These are phyloP conservation scores for Aphaenogaster floridana DNA, from an alignment of 1,140 invertebrate species.

Conservation along the genomic window DNA sequence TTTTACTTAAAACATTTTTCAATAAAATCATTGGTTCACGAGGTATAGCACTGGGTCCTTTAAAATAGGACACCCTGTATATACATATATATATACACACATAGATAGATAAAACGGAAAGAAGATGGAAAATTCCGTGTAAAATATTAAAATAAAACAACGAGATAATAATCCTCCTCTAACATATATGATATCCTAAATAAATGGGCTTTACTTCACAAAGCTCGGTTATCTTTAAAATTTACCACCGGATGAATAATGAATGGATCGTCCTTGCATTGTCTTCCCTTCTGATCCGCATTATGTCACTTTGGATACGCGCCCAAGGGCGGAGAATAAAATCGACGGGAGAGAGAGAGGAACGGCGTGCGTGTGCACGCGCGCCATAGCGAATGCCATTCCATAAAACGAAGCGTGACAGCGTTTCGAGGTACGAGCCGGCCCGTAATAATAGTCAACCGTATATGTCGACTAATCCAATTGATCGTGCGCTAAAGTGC, in stretches of 20 bases:
- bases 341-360: constrained; percentile 39
- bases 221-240: constrained; percentile 45
- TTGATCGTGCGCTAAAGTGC: constrained; percentile 74
- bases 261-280: constrained; percentile 56
- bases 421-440: constrained; percentile 66
- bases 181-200: constrained; percentile 35
- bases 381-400: constrained; percentile 65
- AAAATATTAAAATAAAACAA: constrained; percentile 24
- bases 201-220: constrained; percentile 22
- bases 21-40: no score
- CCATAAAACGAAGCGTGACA: constrained; percentile 76
- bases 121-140: background rate
- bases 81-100: background rate
- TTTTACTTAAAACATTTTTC: no score
- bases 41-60: no score
- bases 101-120: background rate
- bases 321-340: constrained; percentile 65
- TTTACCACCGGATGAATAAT: constrained; percentile 59
- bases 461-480: constrained; percentile 72
- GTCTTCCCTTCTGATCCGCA: constrained; percentile 53
- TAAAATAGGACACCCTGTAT: no score
- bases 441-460: constrained; percentile 71
- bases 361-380: constrained; percentile 7
- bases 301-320: constrained; percentile 60
- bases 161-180: background rate